phyloP scores from a whole-genome alignment of 1,140 invertebrate species.

The Brachionus sp. region DNA sequence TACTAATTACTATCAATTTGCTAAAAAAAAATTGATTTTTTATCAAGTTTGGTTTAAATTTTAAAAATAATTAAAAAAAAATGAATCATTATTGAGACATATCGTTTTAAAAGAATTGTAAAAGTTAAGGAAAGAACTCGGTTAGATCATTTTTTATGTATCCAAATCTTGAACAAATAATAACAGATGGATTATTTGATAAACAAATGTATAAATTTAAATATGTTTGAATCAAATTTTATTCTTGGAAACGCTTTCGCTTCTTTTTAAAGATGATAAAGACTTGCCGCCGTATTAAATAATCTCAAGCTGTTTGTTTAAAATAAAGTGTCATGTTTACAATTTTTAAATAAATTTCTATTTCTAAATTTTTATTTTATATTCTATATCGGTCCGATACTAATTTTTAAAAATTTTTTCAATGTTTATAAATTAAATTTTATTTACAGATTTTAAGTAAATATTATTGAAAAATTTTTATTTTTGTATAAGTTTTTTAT shows the following conservation, averaged over 20 bases:
- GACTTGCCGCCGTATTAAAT: neutral
- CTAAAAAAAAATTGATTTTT: neutral
- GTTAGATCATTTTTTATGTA: no score
- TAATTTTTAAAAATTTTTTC: neutral
- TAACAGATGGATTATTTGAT: no score
- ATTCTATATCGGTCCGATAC: neutral
- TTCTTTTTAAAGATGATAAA: neutral
- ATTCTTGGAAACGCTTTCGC: neutral
- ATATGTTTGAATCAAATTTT: no score
- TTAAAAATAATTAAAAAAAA: no score
- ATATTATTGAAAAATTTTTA: neutral
- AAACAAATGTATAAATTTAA: no score
- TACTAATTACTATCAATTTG: no score
- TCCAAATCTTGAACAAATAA: no score
- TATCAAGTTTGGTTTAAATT: no score
- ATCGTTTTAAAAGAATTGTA: no score
- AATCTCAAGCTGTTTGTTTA: neutral
- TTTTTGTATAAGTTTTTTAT: conserved; percentile 46
- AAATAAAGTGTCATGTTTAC: neutral
- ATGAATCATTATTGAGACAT: no score
- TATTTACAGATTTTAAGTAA: neutral
- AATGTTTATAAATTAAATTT: neutral
- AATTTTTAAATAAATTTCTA: neutral
- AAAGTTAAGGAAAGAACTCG: no score
- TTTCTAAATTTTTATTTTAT: neutral